Percentiles rank a stretch among this genome's conserved stretches.
phyloP scores from a whole-genome alignment of 2,888 invertebrate species.

The Drosophila austrosaltans region DNA sequence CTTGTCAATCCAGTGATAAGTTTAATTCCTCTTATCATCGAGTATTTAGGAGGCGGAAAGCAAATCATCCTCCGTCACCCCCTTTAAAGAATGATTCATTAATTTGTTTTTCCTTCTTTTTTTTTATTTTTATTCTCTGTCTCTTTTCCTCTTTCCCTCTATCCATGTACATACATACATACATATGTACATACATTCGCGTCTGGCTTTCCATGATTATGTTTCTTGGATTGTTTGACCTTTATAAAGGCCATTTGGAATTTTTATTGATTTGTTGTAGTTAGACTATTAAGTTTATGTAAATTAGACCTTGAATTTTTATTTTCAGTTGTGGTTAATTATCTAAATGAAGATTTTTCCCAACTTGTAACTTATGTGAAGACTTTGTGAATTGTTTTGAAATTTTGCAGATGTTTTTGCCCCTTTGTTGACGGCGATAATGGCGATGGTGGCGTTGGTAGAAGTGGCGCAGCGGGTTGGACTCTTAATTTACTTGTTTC shows the following conservation, averaged over 20 bases:
- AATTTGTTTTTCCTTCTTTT: neutral
- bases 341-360: constrained; percentile 1
- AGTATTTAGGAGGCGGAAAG: constrained; percentile 15
- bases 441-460: neutral
- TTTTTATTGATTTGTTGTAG: constrained; percentile 35
- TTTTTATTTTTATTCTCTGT: neutral
- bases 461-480: neutral
- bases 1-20: neutral
- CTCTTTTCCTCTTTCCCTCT: neutral
- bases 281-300: constrained; percentile 25
- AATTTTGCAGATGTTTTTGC: constrained; percentile 4
- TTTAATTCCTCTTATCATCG: neutral
- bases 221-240: constrained; percentile 12
- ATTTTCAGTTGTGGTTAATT: constrained; percentile 11
- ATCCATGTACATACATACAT: too few species aligned
- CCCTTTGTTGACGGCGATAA: neutral
- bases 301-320: constrained; percentile 42
- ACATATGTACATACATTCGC: too few species aligned
- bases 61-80: neutral
- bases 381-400: neutral
- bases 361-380: constrained; percentile 2
- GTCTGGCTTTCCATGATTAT: neutral
- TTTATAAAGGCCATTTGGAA: constrained; percentile 1
- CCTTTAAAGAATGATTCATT: constrained; percentile 5
- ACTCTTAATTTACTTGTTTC: neutral